Percentiles rank a stretch among this genome's conserved stretches.
phyloP scores from a whole-genome alignment of 2,888 invertebrate genomes.

The Eristalinus sepulchralis region DNA sequence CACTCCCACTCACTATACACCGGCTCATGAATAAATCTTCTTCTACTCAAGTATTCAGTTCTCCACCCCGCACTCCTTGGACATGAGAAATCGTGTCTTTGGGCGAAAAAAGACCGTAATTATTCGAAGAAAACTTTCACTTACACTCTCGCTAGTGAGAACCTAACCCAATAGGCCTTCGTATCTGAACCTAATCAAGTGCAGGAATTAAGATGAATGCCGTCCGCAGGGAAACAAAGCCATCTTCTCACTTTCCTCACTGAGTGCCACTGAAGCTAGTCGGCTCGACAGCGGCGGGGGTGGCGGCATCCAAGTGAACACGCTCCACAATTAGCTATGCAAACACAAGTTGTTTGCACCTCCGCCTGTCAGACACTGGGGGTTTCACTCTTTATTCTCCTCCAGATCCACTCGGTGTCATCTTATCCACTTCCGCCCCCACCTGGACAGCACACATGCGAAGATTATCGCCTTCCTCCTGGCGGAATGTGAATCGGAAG shows the following conservation, averaged over 20 bases:
- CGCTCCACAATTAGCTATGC: slow-evolving; percentile 39
- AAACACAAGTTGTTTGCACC: slow-evolving; percentile 53
- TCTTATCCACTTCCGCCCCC: slow-evolving; percentile 29
- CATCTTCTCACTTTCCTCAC: slow-evolving; percentile 22
- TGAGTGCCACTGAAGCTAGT: not conserved
- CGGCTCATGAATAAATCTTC: not conserved
- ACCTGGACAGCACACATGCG: not conserved
- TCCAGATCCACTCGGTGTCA: not conserved
- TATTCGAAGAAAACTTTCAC: slow-evolving; percentile 38
- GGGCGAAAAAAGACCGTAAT: not conserved
- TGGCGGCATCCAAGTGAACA: slow-evolving; percentile 15
- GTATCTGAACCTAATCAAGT: slow-evolving; percentile 23
- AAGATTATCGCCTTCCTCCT: slow-evolving; percentile 17
- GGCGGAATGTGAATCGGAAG: slow-evolving; percentile 52
- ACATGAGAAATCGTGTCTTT: not conserved
- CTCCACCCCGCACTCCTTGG: not conserved
- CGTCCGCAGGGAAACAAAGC: slow-evolving; percentile 1
- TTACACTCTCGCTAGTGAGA: slow-evolving; percentile 45
- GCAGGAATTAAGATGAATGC: not conserved
- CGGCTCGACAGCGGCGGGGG: not conserved
- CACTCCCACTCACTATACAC: not conserved
- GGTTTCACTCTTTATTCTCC: slow-evolving; percentile 38
- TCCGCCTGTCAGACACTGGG: slow-evolving; percentile 23
- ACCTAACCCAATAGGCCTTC: slow-evolving; percentile 1
- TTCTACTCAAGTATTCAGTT: not conserved